phyloP scores from a whole-genome alignment of 2,113 vertebrate species.

The Oryzias celebensis region DNA sequence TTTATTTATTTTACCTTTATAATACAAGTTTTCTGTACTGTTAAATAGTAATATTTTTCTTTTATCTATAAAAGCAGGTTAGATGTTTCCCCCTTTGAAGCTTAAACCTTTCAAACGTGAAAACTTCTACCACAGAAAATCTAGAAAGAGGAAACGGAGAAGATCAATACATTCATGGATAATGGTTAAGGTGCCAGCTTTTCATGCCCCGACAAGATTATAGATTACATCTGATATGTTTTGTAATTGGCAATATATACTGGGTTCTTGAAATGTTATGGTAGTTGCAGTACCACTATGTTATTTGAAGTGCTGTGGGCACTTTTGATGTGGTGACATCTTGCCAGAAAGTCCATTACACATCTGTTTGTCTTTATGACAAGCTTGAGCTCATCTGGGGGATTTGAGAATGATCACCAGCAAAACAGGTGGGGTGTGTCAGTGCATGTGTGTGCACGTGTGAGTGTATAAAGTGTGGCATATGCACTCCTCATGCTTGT shows the following conservation, averaged over 20 bases:
- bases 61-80: no score
- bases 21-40: no score
- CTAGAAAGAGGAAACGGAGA: no score
- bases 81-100: no score
- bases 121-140: no score
- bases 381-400: constrained; percentile 65
- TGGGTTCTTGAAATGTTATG: constrained; percentile 13
- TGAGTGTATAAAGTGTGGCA: constrained; percentile 18
- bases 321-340: constrained; percentile 48
- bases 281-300: constrained; percentile 11
- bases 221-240: constrained; percentile 3
- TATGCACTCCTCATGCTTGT: constrained; percentile 9
- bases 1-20: no score
- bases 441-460: neutral
- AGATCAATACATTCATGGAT: neutral
- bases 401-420: constrained; percentile 41
- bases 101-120: no score
- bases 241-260: constrained; percentile 12
- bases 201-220: neutral
- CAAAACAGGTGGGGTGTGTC: constrained; percentile 46
- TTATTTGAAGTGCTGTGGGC: constrained; percentile 7
- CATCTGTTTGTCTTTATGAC: constrained; percentile 62
- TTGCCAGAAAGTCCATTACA: constrained; percentile 49
- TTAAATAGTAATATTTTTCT: no score
- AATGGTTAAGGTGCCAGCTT: neutral